Conservation (phyloP, 2,888 invertebrate species). For the Herminia tarsipennalis region DNA sequence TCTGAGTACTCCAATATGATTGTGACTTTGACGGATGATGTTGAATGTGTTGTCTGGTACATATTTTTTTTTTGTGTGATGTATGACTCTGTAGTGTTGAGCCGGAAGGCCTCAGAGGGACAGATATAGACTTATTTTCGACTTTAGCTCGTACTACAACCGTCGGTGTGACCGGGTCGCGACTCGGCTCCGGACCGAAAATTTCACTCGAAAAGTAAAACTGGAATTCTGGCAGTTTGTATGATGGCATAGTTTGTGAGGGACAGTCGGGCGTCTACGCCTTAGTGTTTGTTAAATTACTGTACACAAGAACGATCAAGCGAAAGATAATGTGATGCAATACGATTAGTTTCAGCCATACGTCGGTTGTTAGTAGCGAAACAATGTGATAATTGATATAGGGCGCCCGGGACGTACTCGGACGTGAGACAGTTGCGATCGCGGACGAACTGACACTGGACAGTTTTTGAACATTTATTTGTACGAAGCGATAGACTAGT, state of each 20-base stretch:
- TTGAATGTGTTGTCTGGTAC: constrained; percentile 41
- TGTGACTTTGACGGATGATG: constrained; percentile 31
- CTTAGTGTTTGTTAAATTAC: constrained; percentile 40
- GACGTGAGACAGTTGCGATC: constrained; percentile 24
- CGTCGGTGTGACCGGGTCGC: constrained; percentile 18
- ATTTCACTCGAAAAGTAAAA: constrained; percentile 15
- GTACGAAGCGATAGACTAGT: constrained; percentile 14
- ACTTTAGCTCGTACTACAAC: constrained; percentile 20
- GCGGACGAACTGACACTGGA: constrained; percentile 1
- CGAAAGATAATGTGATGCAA: constrained; percentile 75
- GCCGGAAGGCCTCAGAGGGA: constrained; percentile 26
- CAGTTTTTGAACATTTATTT: constrained; percentile 9
- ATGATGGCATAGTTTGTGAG: constrained; percentile 42
- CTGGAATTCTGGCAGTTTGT: constrained; percentile 50
- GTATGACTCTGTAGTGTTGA: constrained; percentile 21
- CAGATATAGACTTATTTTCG: constrained; percentile 21
- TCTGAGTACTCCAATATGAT: constrained; percentile 34
- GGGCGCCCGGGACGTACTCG: constrained; percentile 55
- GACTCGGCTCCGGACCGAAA: constrained; percentile 24
- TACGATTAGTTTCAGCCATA: constrained; percentile 65
- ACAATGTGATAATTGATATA: constrained; percentile 64
- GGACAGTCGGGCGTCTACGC: constrained; percentile 46
- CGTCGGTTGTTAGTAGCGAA: constrained; percentile 59
- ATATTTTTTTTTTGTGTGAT: constrained; percentile 34
- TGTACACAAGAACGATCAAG: constrained; percentile 55